A percentile compares a stretch with the other conserved stretches of the same genome.
Evolutionary conservation across 2,888 invertebrate genomes (phyloP).

Genomic region (Patella ulyssiponensis): DNA sequence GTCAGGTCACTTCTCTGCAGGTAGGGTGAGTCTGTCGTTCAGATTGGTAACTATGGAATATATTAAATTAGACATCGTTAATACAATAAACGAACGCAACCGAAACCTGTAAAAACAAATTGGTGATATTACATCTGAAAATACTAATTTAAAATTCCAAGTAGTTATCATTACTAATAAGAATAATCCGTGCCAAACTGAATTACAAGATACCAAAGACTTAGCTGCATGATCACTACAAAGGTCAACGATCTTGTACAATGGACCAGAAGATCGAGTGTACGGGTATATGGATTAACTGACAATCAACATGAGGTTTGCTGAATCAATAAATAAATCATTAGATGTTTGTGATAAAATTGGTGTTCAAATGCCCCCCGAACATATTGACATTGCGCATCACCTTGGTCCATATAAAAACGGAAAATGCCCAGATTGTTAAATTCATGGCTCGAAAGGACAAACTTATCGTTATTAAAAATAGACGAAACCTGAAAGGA

Average conservation of each 20-base stretch:
- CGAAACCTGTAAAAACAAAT: too few species aligned
- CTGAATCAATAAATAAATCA: background rate
- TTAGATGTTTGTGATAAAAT: background rate
- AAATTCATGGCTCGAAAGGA: background rate
- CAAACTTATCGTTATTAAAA: background rate
- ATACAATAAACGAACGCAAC: too few species aligned
- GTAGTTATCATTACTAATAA: background rate
- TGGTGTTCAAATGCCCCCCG: background rate
- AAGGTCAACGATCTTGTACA: background rate
- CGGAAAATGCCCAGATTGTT: background rate
- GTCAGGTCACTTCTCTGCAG: too few species aligned
- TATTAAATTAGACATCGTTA: too few species aligned
- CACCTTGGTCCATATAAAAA: background rate
- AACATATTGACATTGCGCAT: background rate
- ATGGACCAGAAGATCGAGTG: background rate
- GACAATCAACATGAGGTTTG: background rate
- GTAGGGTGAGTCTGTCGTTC: too few species aligned
- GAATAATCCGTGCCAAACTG: background rate
- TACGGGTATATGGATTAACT: background rate
- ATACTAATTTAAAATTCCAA: background rate
- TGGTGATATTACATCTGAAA: too few species aligned
- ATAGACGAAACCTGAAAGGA: background rate
- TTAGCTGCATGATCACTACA: background rate
- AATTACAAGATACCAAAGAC: background rate
- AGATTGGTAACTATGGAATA: background rate